Percentiles rank a stretch among this genome's conserved stretches.
Conservation (phyloP, 1,140 invertebrate genomes). For the Lucilia cuprina region DNA sequence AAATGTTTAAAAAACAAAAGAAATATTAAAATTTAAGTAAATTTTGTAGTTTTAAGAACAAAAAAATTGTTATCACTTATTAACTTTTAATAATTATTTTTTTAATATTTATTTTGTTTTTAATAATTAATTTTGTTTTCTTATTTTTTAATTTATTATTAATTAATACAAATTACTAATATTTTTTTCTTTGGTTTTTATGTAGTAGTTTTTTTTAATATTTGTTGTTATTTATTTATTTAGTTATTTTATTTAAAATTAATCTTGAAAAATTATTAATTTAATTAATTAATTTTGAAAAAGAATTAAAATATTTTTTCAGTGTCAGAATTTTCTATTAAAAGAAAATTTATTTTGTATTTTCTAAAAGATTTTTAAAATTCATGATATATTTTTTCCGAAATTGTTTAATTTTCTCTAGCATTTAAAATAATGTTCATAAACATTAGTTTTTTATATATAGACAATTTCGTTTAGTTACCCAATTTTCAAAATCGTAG, state of each 20-base stretch:
- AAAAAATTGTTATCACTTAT: conserved; percentile 1
- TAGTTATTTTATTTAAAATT: background rate
- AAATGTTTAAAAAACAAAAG: conserved; percentile 1
- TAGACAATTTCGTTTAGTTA: no score
- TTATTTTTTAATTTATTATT: background rate
- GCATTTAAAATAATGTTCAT: no score
- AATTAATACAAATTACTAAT: background rate
- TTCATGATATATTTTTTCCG: no score
- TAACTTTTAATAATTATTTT: background rate
- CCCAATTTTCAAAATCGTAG: no score
- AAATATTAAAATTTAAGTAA: background rate
- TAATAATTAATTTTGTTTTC: background rate
- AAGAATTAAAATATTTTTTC: no score
- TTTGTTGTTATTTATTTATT: conserved; percentile 13
- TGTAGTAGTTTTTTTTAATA: background rate
- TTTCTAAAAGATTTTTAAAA: no score
- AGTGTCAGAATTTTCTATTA: no score
- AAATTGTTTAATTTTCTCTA: no score
- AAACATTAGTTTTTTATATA: no score
- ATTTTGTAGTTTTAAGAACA: background rate
- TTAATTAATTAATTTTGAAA: no score
- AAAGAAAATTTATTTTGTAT: no score
- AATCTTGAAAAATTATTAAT: no score
- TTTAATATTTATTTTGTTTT: background rate
- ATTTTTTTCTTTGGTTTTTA: background rate